These are phyloP conservation scores for Coccyzus lansbergi DNA, from an alignment of 2,797 vertebrate species.

Conservation along the genomic window DNA sequence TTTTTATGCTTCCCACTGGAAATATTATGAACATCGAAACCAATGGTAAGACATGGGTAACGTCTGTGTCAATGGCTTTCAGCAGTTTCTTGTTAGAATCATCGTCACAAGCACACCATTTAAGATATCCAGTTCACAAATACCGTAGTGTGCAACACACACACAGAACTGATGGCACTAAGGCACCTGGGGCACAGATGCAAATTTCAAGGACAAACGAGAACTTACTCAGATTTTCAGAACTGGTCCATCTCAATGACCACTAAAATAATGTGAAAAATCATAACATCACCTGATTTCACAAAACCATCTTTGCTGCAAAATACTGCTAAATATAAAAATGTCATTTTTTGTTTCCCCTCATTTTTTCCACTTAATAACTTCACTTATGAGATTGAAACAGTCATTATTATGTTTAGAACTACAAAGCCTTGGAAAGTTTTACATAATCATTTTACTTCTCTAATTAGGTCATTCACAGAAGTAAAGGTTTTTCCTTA, in stretches of 20 bases:
- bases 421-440: not conserved
- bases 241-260: not conserved
- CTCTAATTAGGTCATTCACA: constrained; percentile 40
- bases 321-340: not conserved
- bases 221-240: not conserved
- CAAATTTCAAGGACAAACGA: not conserved
- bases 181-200: not conserved
- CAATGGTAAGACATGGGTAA: not conserved
- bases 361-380: not conserved
- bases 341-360: not conserved
- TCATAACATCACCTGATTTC: not conserved
- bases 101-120: not conserved
- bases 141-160: rapidly evolving
- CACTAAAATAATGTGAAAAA: not conserved
- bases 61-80: not conserved
- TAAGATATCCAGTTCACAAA: not conserved
- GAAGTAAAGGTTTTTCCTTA: constrained; percentile 7
- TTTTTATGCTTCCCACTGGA: not conserved
- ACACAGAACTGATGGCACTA: rapidly evolving
- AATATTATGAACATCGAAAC: not conserved
- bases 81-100: not conserved
- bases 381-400: not conserved
- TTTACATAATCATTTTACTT: constrained; percentile 9
- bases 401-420: not conserved
- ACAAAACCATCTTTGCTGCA: not conserved